Conservation (phyloP, 2,888 invertebrate species). For the Euproctis similis region DNA sequence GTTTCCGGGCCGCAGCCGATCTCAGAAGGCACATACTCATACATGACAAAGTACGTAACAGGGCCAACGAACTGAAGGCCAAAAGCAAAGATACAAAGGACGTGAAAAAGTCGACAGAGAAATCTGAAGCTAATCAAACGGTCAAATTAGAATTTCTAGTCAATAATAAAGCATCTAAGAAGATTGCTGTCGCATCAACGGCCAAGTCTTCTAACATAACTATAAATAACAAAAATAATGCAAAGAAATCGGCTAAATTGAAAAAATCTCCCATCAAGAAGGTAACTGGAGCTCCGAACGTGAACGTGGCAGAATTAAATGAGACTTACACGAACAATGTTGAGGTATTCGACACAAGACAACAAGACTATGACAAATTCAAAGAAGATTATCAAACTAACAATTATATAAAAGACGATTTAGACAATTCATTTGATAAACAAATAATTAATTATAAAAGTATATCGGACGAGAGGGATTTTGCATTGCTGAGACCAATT, state of each 20-base stretch:
- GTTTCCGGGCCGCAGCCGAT: constrained; percentile 88
- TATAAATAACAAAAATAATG: constrained; percentile 6
- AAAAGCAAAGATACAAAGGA: constrained; percentile 20
- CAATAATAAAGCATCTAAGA: constrained; percentile 14
- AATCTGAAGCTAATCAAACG: constrained; percentile 3
- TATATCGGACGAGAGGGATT: constrained; percentile 35
- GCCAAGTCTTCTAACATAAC: constrained; percentile 9
- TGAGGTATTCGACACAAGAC: constrained; percentile 31
- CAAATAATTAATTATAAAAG: constrained; percentile 26
- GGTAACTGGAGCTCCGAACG: constrained; percentile 47
- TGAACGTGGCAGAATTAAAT: constrained; percentile 40
- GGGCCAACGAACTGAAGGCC: constrained; percentile 31
- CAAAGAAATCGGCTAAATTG: constrained; percentile 19
- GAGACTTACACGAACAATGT: constrained; percentile 31
- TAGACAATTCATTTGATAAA: constrained; percentile 8
- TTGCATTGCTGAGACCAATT: constrained; percentile 38
- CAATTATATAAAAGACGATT: constrained; percentile 21
- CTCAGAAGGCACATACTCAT: constrained; percentile 86
- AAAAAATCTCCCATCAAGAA: constrained; percentile 26
- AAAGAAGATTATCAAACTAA: constrained; percentile 39
- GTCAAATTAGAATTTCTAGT: constrained; percentile 2
- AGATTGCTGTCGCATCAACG: constrained; percentile 19
- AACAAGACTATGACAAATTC: constrained; percentile 32
- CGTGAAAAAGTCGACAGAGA: constrained; percentile 12
- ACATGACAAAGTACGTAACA: constrained; percentile 69